Conservation (phyloP, 2,888 invertebrate genomes). For the Eristalis intricaria region DNA sequence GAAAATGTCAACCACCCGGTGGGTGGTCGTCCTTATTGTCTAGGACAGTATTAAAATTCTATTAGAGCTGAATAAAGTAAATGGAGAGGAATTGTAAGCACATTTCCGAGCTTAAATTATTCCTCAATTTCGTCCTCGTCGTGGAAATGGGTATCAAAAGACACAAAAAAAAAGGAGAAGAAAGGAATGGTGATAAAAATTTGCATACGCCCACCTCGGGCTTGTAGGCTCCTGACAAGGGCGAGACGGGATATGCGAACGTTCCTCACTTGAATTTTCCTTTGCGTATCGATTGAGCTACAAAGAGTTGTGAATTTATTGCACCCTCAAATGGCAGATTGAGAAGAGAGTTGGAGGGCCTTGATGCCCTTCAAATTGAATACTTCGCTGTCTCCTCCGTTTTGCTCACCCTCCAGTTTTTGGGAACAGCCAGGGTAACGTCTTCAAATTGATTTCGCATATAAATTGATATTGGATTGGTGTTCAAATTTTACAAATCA, state of each 20-base stretch:
- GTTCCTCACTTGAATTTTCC: not conserved
- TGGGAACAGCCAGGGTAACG: not conserved
- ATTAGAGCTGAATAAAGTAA: conserved; percentile 33
- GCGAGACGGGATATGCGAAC: not conserved
- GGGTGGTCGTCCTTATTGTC: conserved; percentile 11
- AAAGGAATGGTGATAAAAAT: conserved; percentile 24
- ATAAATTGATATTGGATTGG: conserved; percentile 30
- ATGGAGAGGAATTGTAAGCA: conserved; percentile 51
- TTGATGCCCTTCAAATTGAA: conserved; percentile 11
- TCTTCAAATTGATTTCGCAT: conserved; percentile 14
- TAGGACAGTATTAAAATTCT: conserved; percentile 50
- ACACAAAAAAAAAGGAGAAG: not conserved
- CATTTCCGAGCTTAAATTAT: conserved; percentile 40
- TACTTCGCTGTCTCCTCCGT: not conserved
- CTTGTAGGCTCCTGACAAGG: not conserved
- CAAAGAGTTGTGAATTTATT: conserved; percentile 41
- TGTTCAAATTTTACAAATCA: conserved; percentile 28
- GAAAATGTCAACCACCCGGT: conserved; percentile 25
- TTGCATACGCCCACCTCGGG: conserved; percentile 37
- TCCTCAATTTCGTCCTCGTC: conserved; percentile 29
- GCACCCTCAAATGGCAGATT: conserved; percentile 9
- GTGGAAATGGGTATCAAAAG: conserved; percentile 20
- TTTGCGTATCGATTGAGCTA: conserved; percentile 19
- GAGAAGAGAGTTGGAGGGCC: not conserved
- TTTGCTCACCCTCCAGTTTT: not conserved